Evolutionary conservation across 2,113 vertebrate genomes (phyloP), one percentile per base, ranked within the genome.

Genomic region (Hyaena hyaena): DNA sequence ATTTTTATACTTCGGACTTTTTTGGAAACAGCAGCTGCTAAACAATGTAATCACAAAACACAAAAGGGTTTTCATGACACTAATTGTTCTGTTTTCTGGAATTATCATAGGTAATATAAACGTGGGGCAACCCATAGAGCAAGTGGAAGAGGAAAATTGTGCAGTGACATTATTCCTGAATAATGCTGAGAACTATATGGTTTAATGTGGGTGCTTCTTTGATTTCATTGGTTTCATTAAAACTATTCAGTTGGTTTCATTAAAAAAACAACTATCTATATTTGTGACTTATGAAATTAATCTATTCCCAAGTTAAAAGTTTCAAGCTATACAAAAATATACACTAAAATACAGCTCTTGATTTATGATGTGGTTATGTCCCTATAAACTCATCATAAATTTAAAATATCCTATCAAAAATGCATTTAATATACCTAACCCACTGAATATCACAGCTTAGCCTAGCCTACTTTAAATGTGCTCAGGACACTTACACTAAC

Each of bases 261-360:
- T 61, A 61, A 61, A 31, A 28, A 28, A 14, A 66, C 53, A 79
- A 35, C 10, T 35, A 91, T 17, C 43, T 85, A 65, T 2, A 69
- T 84, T 63, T 94, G 3, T 66, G 92, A 88, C 68, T 81, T 91
- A 45, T n/a, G 68, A 95, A 94, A 69, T 74, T 65, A 92, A 79
- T 26, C 23, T 74, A 58, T 65, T 45, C 14, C n/a, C 55, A 90
- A 96, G 26, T 19, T 58, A 74, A 93, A 66, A 35, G 76, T 68
- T n/a, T 73, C 28, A 96, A 86, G 23, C 17, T 50, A 68, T 39
- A 71, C 5, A 82, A 96, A 95, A 71, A 50, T 76, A 65, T 35
- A 53, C 39, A 95, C n/a, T 14, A 35, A 79, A 73, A 35, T 81
- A 73, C 69, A 73, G 69, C 23, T 73, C 10, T 39, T 39, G 5